phyloP scores from a whole-genome alignment of 2,797 vertebrate species.

The Sebastes elongatus region DNA sequence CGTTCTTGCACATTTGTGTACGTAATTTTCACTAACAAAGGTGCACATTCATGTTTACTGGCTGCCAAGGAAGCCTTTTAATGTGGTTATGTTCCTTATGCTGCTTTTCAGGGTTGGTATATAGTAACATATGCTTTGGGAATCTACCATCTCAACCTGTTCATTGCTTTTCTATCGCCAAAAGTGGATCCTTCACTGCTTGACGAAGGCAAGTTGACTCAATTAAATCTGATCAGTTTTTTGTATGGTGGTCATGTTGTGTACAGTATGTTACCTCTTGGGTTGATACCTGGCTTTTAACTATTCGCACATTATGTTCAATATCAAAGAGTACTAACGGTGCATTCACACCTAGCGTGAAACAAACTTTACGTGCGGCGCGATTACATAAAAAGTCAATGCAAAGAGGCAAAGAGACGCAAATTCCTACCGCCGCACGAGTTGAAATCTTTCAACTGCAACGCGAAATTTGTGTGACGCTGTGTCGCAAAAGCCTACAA shows the following conservation, averaged over 20 bases:
- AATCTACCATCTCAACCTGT: constrained; percentile 99
- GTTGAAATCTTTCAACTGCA: no score
- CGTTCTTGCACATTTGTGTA: not conserved
- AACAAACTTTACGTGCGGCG: no score
- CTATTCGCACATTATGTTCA: not conserved
- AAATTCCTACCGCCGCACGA: no score
- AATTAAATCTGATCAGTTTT: not conserved
- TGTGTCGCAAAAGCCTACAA: no score
- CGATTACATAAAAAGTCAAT: no score
- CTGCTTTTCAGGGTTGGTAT: constrained; percentile 93
- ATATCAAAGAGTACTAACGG: not conserved
- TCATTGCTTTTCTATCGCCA: constrained; percentile 99
- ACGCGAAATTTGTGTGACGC: no score
- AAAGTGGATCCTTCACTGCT: constrained; percentile 99
- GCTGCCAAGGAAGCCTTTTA: not conserved
- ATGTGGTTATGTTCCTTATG: constrained; percentile 13
- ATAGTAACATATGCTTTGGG: constrained; percentile 99
- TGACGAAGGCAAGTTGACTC: constrained; percentile 91
- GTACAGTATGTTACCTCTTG: not conserved
- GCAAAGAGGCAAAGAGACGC: no score
- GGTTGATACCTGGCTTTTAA: not conserved
- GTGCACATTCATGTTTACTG: not conserved
- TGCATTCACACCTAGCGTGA: not conserved
- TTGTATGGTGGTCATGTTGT: not conserved
- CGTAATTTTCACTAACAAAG: not conserved